phyloP scores from a whole-genome alignment of 2,113 vertebrate species.

The Rhinolophus sinicus region DNA sequence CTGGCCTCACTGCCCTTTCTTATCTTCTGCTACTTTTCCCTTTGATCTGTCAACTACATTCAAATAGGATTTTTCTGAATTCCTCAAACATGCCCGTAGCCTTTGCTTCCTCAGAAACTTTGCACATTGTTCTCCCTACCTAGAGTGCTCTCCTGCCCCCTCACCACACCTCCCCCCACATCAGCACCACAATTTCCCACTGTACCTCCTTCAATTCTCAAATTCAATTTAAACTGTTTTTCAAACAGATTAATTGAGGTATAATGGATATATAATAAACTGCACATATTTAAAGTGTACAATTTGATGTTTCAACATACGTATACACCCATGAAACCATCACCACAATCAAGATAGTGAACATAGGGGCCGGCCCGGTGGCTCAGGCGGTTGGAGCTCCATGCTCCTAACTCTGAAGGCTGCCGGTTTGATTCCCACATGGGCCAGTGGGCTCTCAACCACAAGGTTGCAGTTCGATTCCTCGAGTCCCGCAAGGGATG shows the following conservation, averaged over 20 bases:
- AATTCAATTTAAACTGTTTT: not conserved
- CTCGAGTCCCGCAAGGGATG: no score
- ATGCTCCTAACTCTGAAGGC: no score
- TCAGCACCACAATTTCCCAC: not conserved
- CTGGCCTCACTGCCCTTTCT: not conserved
- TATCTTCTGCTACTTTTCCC: not conserved
- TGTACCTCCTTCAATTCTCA: not conserved
- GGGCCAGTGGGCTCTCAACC: no score
- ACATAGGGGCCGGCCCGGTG: not conserved
- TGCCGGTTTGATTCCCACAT: no score
- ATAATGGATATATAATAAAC: not conserved
- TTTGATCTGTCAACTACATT: slow-evolving; percentile 42
- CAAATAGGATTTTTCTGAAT: not conserved
- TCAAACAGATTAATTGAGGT: not conserved
- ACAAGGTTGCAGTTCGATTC: no score
- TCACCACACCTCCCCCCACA: not conserved
- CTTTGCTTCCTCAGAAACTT: not conserved
- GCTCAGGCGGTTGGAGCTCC: no score
- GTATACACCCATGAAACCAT: not conserved
- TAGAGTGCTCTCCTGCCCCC: not conserved
- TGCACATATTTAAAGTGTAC: not conserved
- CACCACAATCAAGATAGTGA: not conserved
- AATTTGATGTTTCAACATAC: not conserved
- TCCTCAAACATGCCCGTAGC: not conserved
- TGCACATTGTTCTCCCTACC: not conserved